Evolutionary conservation across 2,888 invertebrate genomes (phyloP), one percentile per base, ranked within the genome.

Genomic region (Serrognathus titanus): DNA sequence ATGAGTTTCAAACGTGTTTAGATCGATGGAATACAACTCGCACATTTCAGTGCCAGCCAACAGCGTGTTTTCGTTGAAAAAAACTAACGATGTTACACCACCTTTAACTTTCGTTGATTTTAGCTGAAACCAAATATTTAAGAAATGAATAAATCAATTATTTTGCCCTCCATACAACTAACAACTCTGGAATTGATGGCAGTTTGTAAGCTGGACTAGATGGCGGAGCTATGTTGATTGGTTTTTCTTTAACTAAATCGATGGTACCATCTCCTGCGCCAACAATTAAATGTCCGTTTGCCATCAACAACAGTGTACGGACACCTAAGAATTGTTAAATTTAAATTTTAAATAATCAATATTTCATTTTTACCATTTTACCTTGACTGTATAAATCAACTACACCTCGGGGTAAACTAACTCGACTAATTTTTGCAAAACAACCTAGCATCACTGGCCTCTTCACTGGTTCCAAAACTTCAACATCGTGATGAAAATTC

Each of bases 251-350:
- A 1, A 90, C 83, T 16, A 90, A 63, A 62, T 92, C 91, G 0
- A 95, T 76, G 0, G 85, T 86, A 0, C 96, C 96, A 75, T 93
- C 89, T 0, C 96, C 96, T 3, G 89, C 86, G 0, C 95, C 96
- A 56, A 95, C 85, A 2, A 94, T 75, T 16, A 92, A 68, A 58
- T 82, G 81, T 0, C 84, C 85, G 49, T 82, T 80, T 0, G 79
- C 79, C 69, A 89, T 74, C 51, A 88, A 79, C 12, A 85, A 70
- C 10, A 90, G 79, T 0, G 85, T 81, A 53, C 87, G 84, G 1
- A 92, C 85, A 13, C 89, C 88, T 79, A 75, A 48, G 0, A 5
- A 7, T 31, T 1, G 1, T 31, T 5, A 31, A 31, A 31, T 31
- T 6, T 31, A 16, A 16, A 16, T 16, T 2, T 2, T 16, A 2